phyloP scores from a whole-genome alignment of 1,140 invertebrate species.

The Drosophila sproati region DNA sequence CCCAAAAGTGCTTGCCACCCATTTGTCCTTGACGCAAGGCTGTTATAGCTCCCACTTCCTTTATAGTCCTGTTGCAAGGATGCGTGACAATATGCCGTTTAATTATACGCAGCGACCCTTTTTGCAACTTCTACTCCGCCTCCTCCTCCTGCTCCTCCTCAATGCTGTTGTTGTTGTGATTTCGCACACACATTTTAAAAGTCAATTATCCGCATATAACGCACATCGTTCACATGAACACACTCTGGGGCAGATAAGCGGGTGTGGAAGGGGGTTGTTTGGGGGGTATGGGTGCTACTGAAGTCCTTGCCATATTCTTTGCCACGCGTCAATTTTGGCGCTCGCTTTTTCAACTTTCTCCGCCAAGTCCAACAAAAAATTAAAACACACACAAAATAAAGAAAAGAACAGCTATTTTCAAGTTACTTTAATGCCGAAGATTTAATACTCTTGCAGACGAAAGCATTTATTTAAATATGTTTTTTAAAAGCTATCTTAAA shows the following conservation, averaged over 20 bases:
- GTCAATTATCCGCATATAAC: constrained; percentile 82
- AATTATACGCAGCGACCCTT: constrained; percentile 77
- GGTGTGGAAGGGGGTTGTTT: too few species aligned
- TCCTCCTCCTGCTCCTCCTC: constrained; percentile 25
- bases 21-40: constrained; percentile 42
- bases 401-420: too few species aligned
- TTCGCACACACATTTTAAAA: constrained; percentile 82
- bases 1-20: constrained; percentile 30
- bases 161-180: constrained; percentile 59
- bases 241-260: neutral
- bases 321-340: constrained; percentile 77
- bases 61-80: constrained; percentile 48
- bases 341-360: constrained; percentile 47
- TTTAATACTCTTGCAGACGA: too few species aligned
- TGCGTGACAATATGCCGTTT: constrained; percentile 82
- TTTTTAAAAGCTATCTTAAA: too few species aligned
- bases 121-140: neutral
- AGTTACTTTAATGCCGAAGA: too few species aligned
- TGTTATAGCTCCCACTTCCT: neutral
- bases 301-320: constrained; percentile 41
- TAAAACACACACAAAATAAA: neutral
- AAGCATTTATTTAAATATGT: too few species aligned
- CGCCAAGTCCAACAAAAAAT: neutral
- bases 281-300: neutral
- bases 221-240: constrained; percentile 69